These are phyloP conservation scores for Hanleya hanleyi DNA, from an alignment of 2,888 invertebrate genomes.

Conservation along the genomic window DNA sequence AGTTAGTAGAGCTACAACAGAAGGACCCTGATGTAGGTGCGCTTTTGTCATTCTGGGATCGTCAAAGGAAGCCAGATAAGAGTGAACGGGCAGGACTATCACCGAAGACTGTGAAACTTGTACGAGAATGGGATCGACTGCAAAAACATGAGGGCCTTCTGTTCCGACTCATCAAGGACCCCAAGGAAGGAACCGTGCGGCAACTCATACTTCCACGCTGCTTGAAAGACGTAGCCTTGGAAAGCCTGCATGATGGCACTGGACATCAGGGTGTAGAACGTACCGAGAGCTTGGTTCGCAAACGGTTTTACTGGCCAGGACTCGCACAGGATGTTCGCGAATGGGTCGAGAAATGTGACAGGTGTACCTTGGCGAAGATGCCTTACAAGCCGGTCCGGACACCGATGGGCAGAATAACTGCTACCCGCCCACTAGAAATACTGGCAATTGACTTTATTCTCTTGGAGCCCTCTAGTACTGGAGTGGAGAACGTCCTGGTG, in stretches of 20 bases:
- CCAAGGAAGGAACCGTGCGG: conserved; percentile 5
- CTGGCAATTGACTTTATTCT: conserved; percentile 34
- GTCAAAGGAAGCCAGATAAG: background rate
- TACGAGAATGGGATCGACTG: conserved; percentile 6
- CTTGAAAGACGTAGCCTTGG: conserved; percentile 12
- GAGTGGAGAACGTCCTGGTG: conserved; percentile 32
- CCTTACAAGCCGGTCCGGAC: background rate
- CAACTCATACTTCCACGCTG: conserved; percentile 18
- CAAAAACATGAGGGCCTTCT: conserved; percentile 14
- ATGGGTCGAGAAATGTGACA: conserved; percentile 18
- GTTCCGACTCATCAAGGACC: conserved; percentile 12
- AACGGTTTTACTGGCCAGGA: conserved; percentile 26
- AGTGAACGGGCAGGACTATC: background rate
- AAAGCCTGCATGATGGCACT: conserved; percentile 24
- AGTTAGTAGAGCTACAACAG: background rate
- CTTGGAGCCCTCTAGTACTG: conserved; percentile 27
- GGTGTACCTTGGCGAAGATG: conserved; percentile 20
- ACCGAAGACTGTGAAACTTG: background rate
- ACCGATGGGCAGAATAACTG: conserved; percentile 20
- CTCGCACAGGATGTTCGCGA: conserved; percentile 14
- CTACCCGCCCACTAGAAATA: conserved; percentile 23
- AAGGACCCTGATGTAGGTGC: background rate
- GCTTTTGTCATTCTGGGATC: background rate
- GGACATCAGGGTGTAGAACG: conserved; percentile 32
- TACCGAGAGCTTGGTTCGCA: background rate